phyloP scores from a whole-genome alignment of 2,113 vertebrate species.

The Indicator maculatus region DNA sequence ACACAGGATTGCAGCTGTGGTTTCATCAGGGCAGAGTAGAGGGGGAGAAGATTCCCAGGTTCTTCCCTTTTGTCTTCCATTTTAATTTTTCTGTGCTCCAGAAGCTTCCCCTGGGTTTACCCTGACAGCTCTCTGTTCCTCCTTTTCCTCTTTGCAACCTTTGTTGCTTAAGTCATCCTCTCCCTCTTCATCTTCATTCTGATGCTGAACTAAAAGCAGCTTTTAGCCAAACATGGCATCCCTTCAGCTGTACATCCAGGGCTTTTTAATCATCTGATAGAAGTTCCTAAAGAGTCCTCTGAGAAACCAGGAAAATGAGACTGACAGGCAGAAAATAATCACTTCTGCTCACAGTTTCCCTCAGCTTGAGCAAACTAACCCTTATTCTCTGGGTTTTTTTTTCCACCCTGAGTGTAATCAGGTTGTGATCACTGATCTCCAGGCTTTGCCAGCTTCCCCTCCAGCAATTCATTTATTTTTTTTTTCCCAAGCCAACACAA shows the following conservation, averaged over 20 bases:
- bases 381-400: neutral
- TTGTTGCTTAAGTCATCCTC: neutral
- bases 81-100: neutral
- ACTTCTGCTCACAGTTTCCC: neutral
- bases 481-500: neutral
- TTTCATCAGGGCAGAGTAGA: no score
- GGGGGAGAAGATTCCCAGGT: neutral
- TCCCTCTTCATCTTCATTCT: neutral
- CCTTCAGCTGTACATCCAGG: neutral
- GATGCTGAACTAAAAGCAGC: neutral
- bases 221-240: constrained; percentile 3
- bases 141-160: neutral
- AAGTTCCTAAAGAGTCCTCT: neutral
- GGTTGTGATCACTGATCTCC: neutral
- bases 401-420: neutral
- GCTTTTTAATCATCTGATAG: neutral
- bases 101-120: neutral
- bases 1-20: no score
- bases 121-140: neutral
- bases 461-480: neutral
- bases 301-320: neutral
- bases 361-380: neutral
- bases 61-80: neutral
- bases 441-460: neutral
- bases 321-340: neutral